Base-by-base conservation (phyloP, 2,797 vertebrate species). In the Neomorphus geoffroyi region DNA sequence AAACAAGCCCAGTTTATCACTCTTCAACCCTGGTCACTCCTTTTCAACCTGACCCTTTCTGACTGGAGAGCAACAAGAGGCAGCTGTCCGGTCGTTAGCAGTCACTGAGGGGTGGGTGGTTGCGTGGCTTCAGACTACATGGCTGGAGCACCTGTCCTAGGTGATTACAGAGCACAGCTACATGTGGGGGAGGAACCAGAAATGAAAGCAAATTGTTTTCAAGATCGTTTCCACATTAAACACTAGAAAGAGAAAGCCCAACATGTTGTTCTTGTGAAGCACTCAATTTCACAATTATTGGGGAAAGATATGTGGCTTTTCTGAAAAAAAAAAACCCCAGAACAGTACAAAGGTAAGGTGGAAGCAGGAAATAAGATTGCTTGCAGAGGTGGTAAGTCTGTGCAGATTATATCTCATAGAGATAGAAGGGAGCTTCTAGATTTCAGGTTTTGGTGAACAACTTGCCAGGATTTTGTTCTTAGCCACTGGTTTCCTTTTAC, bases 181-280 rank as follows among this genome's bases (percentile, higher is more conserved):
- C 60, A 14, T 32, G 18, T 53, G 87, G 86, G 88, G 92, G 89
- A 93, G 83, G 91, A 96, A 74, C 73, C 53, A 86, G 60, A 71
- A 90, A 80, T 18, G 7, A 86, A 88, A 86, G 56, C 90, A 93
- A 75, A 75, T 95, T 93, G 86, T 67, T 93, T 75, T 80, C 75
- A 28, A 80, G 71, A 33, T 86, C 1, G 0, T 84, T 93, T 86
- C 46, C 67, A 10, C 8, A 0, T 80, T 60, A 80, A 81, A 51
- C 48, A 39, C 37, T 30, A 57, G 53, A 73, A 95, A n/a, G 45
- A 93, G 85, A 79, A 80, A 91, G 60, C 27, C 16, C 39, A 60
- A 8, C 1, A 1, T 69, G 19, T 45, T 84, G 64, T 41, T 70
- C 33, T 56, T 70, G 15, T 66, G 35, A 30, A 87, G 33, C 11